Percentiles rank a stretch among this genome's conserved stretches.
Conservation (phyloP, 2,113 vertebrate genomes). For the Psilopogon haemacephalus region DNA sequence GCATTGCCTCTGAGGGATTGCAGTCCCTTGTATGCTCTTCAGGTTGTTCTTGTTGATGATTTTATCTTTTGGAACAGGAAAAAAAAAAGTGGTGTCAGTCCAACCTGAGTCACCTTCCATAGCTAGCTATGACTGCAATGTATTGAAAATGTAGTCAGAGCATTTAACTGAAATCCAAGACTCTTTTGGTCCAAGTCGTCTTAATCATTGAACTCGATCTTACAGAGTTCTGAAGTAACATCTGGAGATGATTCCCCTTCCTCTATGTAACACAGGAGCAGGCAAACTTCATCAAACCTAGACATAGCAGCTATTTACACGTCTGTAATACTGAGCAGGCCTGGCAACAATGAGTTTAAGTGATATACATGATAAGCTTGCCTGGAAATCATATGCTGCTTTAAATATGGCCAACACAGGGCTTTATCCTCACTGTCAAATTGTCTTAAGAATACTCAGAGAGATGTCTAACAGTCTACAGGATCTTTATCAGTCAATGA, state of each 20-base stretch:
- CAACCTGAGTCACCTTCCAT: neutral
- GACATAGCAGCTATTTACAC: neutral
- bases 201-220: neutral
- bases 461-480: neutral
- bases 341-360: neutral
- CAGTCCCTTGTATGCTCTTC: neutral
- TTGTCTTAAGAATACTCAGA: neutral
- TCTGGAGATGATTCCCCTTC: neutral
- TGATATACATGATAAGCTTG: neutral
- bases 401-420: neutral
- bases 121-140: neutral
- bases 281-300: neutral
- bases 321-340: neutral
- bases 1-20: neutral
- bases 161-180: neutral
- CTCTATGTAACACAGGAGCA: accelerated
- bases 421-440: neutral
- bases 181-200: neutral
- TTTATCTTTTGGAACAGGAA: neutral
- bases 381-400: neutral
- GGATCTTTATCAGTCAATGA: neutral
- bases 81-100: neutral
- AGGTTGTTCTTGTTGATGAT: neutral
- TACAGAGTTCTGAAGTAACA: neutral
- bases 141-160: neutral